Percentiles rank a stretch among this genome's conserved stretches.
Conservation (phyloP, 2,113 vertebrate genomes). For the Oenanthe oenanthe region DNA sequence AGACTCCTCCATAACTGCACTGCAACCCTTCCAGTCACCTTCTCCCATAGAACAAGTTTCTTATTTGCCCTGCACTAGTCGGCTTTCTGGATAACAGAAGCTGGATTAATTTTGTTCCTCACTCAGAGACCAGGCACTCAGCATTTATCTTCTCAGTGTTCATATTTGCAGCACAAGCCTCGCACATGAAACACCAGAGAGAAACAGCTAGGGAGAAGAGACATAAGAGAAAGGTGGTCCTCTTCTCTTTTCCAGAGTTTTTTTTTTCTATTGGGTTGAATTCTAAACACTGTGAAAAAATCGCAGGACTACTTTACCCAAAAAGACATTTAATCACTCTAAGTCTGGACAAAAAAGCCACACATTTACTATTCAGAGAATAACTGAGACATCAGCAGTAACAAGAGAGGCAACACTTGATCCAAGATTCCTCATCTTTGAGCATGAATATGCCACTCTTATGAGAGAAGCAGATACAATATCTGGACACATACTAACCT, state of each 20-base stretch:
- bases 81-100: not conserved
- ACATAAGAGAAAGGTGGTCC: not conserved
- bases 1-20: not conserved
- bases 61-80: not conserved
- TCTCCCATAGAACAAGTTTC: not conserved
- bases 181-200: not conserved
- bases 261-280: not conserved
- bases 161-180: not conserved
- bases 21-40: not conserved
- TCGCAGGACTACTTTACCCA: not conserved
- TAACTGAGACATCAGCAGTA: not conserved
- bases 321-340: not conserved
- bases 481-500: slow-evolving; percentile 10
- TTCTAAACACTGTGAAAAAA: not conserved
- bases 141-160: not conserved
- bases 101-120: not conserved
- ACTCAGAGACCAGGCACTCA: not conserved
- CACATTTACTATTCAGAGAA: not conserved
- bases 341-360: not conserved
- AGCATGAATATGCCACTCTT: not conserved
- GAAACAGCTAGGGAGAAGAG: not conserved
- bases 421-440: not conserved
- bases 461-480: not conserved
- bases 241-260: not conserved
- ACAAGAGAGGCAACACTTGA: not conserved